Percentiles rank a stretch among this genome's conserved stretches.
Conservation (phyloP, 1,140 invertebrate genomes). For the Drosophila rufa region DNA sequence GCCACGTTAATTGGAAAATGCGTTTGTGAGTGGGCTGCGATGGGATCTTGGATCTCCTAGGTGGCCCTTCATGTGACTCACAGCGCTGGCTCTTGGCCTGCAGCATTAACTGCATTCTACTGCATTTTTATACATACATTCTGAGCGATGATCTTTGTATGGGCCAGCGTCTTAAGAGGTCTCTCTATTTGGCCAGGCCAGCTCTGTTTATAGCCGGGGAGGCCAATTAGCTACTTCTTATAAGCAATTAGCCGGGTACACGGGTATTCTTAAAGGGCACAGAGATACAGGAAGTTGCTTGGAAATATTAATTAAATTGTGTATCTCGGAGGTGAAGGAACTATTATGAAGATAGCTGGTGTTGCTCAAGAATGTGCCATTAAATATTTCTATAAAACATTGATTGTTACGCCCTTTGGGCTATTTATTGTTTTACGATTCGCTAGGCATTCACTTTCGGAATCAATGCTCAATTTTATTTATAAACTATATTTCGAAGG, state of each 20-base stretch:
- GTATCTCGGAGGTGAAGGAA: slow-evolving; percentile 28
- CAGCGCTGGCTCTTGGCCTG: slow-evolving; percentile 10
- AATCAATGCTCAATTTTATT: neutral
- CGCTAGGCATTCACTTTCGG: neutral
- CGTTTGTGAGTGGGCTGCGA: slow-evolving; percentile 27
- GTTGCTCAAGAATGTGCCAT: slow-evolving; percentile 1
- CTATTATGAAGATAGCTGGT: neutral
- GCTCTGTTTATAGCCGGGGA: slow-evolving; percentile 26
- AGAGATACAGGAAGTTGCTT: slow-evolving; percentile 39
- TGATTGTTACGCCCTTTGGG: neutral
- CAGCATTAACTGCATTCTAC: slow-evolving; percentile 42
- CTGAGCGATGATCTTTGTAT: slow-evolving; percentile 23
- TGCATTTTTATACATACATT: slow-evolving; percentile 29
- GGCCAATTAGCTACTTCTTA: slow-evolving; percentile 42
- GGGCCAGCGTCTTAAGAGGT: neutral
- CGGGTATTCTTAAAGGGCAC: slow-evolving; percentile 40
- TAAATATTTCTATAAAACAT: slow-evolving; percentile 12
- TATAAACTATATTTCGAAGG: neutral
- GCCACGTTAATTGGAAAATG: slow-evolving; percentile 67
- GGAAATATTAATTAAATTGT: slow-evolving; percentile 44
- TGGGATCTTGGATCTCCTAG: slow-evolving; percentile 35
- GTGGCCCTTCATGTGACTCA: slow-evolving; percentile 46
- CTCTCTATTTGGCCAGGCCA: slow-evolving; percentile 34
- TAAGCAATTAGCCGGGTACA: slow-evolving; percentile 48
- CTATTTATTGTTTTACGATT: neutral